Evolutionary conservation across 2,888 invertebrate genomes (phyloP).

Genomic region (Xiphydria camelus): DNA sequence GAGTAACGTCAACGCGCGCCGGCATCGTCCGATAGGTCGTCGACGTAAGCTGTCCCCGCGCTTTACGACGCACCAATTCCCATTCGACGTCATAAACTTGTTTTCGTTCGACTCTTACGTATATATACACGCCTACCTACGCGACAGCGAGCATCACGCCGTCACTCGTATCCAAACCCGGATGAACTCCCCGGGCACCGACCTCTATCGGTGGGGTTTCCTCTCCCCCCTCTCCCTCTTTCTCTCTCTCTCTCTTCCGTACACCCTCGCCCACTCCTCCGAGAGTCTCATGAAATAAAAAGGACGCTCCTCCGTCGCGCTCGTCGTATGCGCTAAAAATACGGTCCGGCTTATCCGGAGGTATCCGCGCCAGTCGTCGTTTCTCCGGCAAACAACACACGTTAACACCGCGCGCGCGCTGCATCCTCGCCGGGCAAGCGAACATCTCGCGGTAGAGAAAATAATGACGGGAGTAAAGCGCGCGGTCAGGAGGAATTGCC

Average conservation of each 20-base stretch:
- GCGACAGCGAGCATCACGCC: background rate
- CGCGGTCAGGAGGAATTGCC: too few relatives aligned
- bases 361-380: too few relatives aligned
- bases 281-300: slow-evolving; percentile 21
- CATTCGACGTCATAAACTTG: slow-evolving; percentile 40
- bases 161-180: background rate
- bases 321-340: too few relatives aligned
- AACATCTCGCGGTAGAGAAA: too few relatives aligned
- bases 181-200: background rate
- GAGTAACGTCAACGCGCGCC: slow-evolving; percentile 16
- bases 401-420: too few relatives aligned
- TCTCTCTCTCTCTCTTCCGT: background rate
- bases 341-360: too few relatives aligned
- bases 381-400: too few relatives aligned
- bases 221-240: background rate
- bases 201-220: too few relatives aligned
- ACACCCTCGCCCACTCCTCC: slow-evolving; percentile 6
- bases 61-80: slow-evolving; percentile 37
- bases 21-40: slow-evolving; percentile 5
- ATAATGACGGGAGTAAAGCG: too few relatives aligned
- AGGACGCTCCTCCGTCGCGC: slow-evolving; percentile 10
- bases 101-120: too few relatives aligned
- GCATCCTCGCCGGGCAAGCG: too few relatives aligned
- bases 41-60: slow-evolving; percentile 7
- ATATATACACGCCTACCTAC: slow-evolving; percentile 7